Conservation (phyloP, 2,888 invertebrate genomes). For the Cephus runcator region DNA sequence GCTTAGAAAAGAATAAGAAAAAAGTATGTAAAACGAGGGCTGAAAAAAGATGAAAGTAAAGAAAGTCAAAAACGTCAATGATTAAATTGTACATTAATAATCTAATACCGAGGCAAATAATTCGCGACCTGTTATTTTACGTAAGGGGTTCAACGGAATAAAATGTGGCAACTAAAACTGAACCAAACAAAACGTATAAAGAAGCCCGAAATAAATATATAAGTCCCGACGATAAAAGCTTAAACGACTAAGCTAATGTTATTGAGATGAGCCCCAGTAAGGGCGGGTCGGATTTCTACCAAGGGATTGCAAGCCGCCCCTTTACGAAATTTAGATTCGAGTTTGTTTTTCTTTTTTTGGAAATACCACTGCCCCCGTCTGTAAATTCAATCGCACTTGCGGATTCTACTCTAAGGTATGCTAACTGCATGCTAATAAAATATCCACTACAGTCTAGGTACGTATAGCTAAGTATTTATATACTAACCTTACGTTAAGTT, state of each 20-base stretch:
- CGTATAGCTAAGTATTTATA: too few relatives aligned
- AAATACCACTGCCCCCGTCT: slow-evolving; percentile 26
- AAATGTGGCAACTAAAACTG: background rate
- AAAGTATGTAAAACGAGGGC: too few relatives aligned
- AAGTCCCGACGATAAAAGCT: slow-evolving; percentile 51
- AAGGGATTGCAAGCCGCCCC: slow-evolving; percentile 52
- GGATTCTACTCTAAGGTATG: slow-evolving; percentile 37
- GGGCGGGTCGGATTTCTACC: slow-evolving; percentile 50
- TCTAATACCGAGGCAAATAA: too few relatives aligned
- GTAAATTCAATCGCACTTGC: slow-evolving; percentile 47
- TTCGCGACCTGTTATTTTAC: background rate
- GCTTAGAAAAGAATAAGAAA: too few relatives aligned
- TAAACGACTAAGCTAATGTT: slow-evolving; percentile 59
- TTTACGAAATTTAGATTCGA: slow-evolving; percentile 45
- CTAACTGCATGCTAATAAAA: slow-evolving; percentile 47
- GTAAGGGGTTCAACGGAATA: background rate
- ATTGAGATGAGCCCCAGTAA: slow-evolving; percentile 56
- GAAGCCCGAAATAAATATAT: slow-evolving; percentile 35
- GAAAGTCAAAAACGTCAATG: too few relatives aligned
- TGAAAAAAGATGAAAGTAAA: too few relatives aligned
- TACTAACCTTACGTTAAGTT: too few relatives aligned
- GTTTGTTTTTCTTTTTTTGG: slow-evolving; percentile 27
- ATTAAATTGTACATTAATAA: too few relatives aligned
- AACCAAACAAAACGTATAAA: background rate
- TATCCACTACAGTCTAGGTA: too few relatives aligned